phyloP scores from a whole-genome alignment of 2,113 vertebrate genomes.

The Syngnathus scovelli region DNA sequence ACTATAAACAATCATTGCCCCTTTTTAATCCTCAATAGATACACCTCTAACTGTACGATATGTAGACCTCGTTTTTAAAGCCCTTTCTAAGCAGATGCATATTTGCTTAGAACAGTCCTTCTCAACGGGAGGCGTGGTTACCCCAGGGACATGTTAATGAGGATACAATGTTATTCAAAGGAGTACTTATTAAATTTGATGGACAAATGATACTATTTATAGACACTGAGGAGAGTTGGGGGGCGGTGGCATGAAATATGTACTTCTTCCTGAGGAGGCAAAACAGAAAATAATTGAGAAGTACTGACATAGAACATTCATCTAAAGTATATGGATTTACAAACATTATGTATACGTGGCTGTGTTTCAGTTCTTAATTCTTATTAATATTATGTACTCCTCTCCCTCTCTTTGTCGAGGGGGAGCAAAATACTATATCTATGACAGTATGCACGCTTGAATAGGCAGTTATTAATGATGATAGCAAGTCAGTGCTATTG shows the following conservation, averaged over 20 bases:
- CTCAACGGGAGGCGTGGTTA: too few relatives aligned
- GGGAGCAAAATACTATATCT: neutral
- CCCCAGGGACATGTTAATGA: too few relatives aligned
- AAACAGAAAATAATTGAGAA: too few relatives aligned
- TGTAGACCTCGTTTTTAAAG: too few relatives aligned
- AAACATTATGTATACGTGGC: neutral
- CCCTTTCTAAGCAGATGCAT: neutral
- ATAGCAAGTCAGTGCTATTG: slow-evolving; percentile 22
- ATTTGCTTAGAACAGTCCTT: neutral
- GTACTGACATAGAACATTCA: neutral
- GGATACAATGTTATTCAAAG: too few relatives aligned
- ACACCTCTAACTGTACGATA: too few relatives aligned
- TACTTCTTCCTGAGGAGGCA: too few relatives aligned
- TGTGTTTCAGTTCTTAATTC: neutral
- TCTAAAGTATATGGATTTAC: neutral
- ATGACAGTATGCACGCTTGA: slow-evolving; percentile 18
- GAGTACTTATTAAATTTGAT: neutral
- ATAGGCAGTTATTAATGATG: slow-evolving; percentile 29
- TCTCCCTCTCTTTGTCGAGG: slow-evolving; percentile 11
- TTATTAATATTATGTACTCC: neutral
- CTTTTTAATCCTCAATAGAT: too few relatives aligned
- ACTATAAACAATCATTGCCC: too few relatives aligned
- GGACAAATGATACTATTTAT: too few relatives aligned
- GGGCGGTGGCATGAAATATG: too few relatives aligned
- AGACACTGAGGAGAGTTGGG: too few relatives aligned